Conservation (phyloP, 2,113 vertebrate genomes). For the Marcusenius ussheri region DNA sequence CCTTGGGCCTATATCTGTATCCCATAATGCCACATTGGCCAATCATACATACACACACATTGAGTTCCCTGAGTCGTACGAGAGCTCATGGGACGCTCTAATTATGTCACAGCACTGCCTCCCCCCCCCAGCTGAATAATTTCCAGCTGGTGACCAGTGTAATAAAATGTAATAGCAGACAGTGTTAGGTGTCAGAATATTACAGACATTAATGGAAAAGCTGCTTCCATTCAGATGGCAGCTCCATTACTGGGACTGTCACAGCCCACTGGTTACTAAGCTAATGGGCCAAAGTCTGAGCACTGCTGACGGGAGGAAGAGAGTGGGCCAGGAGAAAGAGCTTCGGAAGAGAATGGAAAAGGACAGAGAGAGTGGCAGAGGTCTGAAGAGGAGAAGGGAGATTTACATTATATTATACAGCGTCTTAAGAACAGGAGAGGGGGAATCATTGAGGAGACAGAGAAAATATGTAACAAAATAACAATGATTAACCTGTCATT, state of each 20-base stretch:
- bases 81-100: neutral
- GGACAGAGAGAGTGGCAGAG: neutral
- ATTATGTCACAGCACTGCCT: neutral
- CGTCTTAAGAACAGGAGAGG: neutral
- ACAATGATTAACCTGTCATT: neutral
- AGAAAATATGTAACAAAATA: neutral
- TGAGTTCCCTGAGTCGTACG: neutral
- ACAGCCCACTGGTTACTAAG: slow-evolving; percentile 5
- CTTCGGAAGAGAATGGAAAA: neutral
- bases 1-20: neutral
- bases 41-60: neutral
- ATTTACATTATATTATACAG: neutral
- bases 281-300: slow-evolving; percentile 5
- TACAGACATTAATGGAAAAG: slow-evolving; percentile 7
- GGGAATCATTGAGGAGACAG: neutral
- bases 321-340: neutral
- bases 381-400: neutral
- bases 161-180: slow-evolving; percentile 9
- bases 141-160: slow-evolving; percentile 5
- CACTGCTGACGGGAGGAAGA: neutral
- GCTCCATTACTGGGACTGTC: slow-evolving; percentile 5
- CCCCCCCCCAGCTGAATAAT: neutral
- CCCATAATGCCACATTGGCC: neutral
- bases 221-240: slow-evolving; percentile 5
- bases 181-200: slow-evolving; percentile 4